Base-by-base conservation (phyloP, 2,888 invertebrate genomes). In the Empis livida region DNA sequence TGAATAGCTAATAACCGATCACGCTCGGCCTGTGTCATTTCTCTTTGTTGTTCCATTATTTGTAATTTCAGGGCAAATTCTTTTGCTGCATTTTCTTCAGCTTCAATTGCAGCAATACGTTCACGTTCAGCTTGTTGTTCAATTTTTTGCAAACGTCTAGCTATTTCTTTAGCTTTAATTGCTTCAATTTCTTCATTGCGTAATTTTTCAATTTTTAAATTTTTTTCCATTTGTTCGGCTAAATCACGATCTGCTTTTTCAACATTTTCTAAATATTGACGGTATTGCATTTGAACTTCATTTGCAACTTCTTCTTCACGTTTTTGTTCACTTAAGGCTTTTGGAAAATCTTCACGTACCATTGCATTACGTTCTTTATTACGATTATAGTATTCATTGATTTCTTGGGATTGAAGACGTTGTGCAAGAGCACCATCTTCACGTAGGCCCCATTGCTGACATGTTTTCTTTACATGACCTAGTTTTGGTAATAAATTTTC, bases 381-480 rank as follows among this genome's bases (percentile, higher is more conserved):
- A 46, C 83, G 79, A 44, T 79, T 79, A 59, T 84, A 82, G 65
- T 88, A 88, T 58, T 82, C 79, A 54, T 77, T 75, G 60, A 83
- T 83, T 72, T 89, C 88, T 73, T 88, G 79, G 59, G 81, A 81
- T 66, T 89, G 89, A 31, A 89, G 72, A 55, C 79, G 78, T 66
- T 87, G 82, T 10, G 89, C 88, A 59, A 88, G 65, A 15, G 85
- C 88, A 53, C 84, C 82, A 67, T 89, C 89, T 71, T 89, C 89
- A 59, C 85, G 79, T 31, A 89, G 82, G 56, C 84, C 71, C 86
- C 87, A 89, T 68, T 88, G 84, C 57, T 82, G 79, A 61, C 87
- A 83, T 49, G 87, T 86, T 82, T 23, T 20, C 11, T 41, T 41
- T n/a, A 41, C 41, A 41, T 41, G 41, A 41, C 41, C 41, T 41